Evolutionary conservation across 2,113 vertebrate genomes (phyloP).

Genomic region (Sialia sialis): DNA sequence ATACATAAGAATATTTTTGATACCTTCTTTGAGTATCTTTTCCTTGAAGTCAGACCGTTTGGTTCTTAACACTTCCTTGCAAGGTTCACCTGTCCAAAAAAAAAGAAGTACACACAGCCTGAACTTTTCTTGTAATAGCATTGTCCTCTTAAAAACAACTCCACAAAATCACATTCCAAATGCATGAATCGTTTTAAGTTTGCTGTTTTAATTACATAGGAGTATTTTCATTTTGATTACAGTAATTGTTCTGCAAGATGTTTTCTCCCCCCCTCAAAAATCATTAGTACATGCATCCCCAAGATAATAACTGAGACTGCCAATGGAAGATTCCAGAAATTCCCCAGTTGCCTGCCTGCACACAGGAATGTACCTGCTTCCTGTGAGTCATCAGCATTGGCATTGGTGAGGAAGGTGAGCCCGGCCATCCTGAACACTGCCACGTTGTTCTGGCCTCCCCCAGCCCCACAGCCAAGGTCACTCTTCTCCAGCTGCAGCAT

Average conservation of each 20-base stretch:
- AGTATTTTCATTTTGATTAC: neutral
- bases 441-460: conserved; percentile 81
- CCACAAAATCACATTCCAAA: neutral
- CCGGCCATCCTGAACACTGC: conserved; percentile 85
- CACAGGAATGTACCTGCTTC: conserved; percentile 51
- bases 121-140: neutral
- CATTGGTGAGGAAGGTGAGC: conserved; percentile 88
- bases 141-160: neutral
- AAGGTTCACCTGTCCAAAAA: conserved; percentile 59
- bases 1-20: neutral
- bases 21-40: conserved; percentile 61
- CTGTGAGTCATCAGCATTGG: conserved; percentile 70
- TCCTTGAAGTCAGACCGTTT: conserved; percentile 33
- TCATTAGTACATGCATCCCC: neutral
- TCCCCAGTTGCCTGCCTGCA: neutral
- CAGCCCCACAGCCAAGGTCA: conserved; percentile 90
- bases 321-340: neutral
- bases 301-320: neutral
- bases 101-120: neutral
- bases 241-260: neutral
- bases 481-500: conserved; percentile 79
- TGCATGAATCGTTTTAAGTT: neutral
- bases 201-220: neutral
- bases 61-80: conserved; percentile 67
- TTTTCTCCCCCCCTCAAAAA: neutral